phyloP scores from a whole-genome alignment of 2,113 vertebrate species.

The Myocastor coypus region DNA sequence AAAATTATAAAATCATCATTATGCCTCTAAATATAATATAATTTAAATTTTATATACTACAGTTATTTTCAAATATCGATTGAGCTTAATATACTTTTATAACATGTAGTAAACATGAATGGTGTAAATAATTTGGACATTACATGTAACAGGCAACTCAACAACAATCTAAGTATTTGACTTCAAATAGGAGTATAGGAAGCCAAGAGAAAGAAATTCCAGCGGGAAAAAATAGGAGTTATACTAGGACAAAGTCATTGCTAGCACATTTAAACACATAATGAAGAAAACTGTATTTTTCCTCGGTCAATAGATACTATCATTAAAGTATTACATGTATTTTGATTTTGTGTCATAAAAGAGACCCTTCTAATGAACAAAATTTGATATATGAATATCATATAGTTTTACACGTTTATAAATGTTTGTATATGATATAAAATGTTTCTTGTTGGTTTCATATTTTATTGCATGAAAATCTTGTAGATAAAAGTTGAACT shows the following conservation, averaged over 20 bases:
- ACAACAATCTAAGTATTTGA: background rate
- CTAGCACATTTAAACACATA: background rate
- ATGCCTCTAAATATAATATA: background rate
- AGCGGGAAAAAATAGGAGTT: background rate
- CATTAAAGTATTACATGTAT: background rate
- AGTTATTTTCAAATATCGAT: background rate
- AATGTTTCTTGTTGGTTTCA: background rate
- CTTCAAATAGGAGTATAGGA: background rate
- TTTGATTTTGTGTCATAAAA: background rate
- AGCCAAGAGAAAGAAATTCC: background rate
- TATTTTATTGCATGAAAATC: background rate
- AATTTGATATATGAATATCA: background rate
- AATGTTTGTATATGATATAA: background rate
- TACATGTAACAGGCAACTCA: background rate
- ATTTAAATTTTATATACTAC: background rate
- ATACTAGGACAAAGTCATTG: background rate
- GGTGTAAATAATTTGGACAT: background rate
- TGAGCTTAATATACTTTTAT: background rate
- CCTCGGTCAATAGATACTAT: background rate
- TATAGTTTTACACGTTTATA: background rate
- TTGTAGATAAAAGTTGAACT: background rate
- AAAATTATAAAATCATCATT: background rate
- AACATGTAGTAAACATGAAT: background rate
- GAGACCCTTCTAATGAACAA: background rate
- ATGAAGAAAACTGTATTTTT: background rate